phyloP scores from a whole-genome alignment of 1,140 invertebrate genomes.

The Drosophila serrata region DNA sequence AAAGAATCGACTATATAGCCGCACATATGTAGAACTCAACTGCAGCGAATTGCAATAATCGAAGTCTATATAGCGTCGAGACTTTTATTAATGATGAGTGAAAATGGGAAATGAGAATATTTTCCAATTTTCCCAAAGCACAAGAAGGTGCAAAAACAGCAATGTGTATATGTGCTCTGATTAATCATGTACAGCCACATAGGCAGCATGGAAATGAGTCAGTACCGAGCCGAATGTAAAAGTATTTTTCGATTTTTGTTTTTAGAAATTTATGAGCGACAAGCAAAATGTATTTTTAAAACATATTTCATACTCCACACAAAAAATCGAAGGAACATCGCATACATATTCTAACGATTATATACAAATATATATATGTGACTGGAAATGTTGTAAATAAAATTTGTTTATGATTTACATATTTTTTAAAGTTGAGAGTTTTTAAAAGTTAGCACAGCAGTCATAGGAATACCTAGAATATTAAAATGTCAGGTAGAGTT shows the following conservation, averaged over 20 bases:
- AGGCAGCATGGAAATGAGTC: conserved; percentile 53
- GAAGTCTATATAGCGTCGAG: conserved; percentile 68
- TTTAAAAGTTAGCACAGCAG: no score
- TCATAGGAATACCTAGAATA: background rate
- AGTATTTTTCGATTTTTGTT: conserved; percentile 63
- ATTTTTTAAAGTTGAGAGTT: no score
- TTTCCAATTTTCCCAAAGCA: conserved; percentile 11
- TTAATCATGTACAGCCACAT: conserved; percentile 51
- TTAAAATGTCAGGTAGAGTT: conserved; percentile 26
- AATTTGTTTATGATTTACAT: background rate
- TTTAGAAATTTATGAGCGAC: conserved; percentile 71
- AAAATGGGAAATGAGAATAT: conserved; percentile 73
- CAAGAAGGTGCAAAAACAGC: background rate
- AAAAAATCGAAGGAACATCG: conserved; percentile 25
- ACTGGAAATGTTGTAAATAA: background rate
- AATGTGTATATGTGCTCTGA: conserved; percentile 41
- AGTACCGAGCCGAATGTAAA: conserved; percentile 54
- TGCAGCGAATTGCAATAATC: conserved; percentile 70
- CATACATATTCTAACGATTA: conserved; percentile 9
- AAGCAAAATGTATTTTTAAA: conserved; percentile 74
- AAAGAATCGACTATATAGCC: conserved; percentile 23
- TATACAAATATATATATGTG: conserved; percentile 8
- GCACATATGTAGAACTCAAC: conserved; percentile 53
- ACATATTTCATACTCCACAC: conserved; percentile 70
- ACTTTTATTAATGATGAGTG: conserved; percentile 83